Conservation (phyloP, 2,797 vertebrate genomes). For the Graptemys geographica region DNA sequence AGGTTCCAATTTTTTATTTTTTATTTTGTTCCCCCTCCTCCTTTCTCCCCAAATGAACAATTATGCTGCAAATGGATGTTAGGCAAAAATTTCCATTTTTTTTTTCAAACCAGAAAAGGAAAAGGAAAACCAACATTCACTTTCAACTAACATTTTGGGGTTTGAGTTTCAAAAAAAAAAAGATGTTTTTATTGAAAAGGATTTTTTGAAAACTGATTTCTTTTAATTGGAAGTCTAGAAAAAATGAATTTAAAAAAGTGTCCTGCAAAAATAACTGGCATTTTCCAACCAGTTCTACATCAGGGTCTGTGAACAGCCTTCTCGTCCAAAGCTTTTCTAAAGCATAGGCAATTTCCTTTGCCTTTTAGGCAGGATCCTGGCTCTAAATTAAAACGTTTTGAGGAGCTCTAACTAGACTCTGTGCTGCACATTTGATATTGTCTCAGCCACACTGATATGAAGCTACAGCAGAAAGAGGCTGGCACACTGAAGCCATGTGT, state of each 20-base stretch:
- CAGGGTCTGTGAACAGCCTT: not conserved
- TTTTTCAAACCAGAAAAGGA: not conserved
- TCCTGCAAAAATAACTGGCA: not conserved
- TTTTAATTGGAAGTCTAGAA: not conserved
- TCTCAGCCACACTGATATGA: rapidly evolving
- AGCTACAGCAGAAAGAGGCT: rapidly evolving
- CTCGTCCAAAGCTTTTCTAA: not conserved
- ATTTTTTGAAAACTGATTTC: not conserved
- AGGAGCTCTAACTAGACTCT: not conserved
- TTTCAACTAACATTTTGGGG: not conserved
- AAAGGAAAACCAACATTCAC: not conserved
- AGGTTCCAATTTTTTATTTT: not conserved
- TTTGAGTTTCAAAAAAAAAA: rapidly evolving
- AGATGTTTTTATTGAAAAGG: not conserved
- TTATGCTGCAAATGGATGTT: not conserved
- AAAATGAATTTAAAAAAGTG: not conserved
- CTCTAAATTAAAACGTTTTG: not conserved
- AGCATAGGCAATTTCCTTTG: rapidly evolving
- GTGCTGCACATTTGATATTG: rapidly evolving
- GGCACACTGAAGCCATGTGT: rapidly evolving
- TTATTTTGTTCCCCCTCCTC: too few species aligned
- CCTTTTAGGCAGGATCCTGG: not conserved
- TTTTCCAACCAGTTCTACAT: not conserved
- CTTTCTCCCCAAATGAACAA: not conserved
- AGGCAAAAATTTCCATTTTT: not conserved